Conservation (phyloP, 2,888 invertebrate genomes). For the Lutraria lutraria region DNA sequence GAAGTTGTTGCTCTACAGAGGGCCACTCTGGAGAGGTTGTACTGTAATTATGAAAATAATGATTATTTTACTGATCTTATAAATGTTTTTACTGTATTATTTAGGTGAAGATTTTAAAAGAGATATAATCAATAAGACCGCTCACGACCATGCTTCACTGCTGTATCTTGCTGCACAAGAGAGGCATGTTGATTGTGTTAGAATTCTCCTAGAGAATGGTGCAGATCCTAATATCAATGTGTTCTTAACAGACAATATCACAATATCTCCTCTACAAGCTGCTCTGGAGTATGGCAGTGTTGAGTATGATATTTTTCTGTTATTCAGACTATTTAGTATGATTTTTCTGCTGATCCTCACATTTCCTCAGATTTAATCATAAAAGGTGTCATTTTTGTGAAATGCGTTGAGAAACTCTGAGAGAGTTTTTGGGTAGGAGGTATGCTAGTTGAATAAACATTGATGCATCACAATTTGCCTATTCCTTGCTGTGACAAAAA, state of each 20-base stretch:
- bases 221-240: slow-evolving; percentile 78
- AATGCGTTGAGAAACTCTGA: not conserved
- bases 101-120: slow-evolving; percentile 55
- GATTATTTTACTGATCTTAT: not conserved
- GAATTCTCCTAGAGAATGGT: slow-evolving; percentile 78
- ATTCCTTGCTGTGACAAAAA: no score
- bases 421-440: not conserved
- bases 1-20: no score
- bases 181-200: slow-evolving; percentile 79
- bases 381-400: not conserved
- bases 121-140: slow-evolving; percentile 81
- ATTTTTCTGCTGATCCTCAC: not conserved
- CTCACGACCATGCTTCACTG: slow-evolving; percentile 83
- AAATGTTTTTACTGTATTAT: not conserved
- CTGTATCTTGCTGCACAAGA: slow-evolving; percentile 84
- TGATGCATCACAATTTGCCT: no score
- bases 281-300: slow-evolving; percentile 20
- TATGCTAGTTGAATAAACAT: not conserved
- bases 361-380: not conserved
- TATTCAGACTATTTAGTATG: not conserved
- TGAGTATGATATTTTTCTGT: slow-evolving; percentile 11
- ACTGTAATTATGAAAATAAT: no score
- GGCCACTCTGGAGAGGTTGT: no score
- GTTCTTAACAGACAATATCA: not conserved
- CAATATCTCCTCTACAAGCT: slow-evolving; percentile 10